Evolutionary conservation across 2,797 vertebrate species (phyloP).

Genomic region (Molossus molossus): DNA sequence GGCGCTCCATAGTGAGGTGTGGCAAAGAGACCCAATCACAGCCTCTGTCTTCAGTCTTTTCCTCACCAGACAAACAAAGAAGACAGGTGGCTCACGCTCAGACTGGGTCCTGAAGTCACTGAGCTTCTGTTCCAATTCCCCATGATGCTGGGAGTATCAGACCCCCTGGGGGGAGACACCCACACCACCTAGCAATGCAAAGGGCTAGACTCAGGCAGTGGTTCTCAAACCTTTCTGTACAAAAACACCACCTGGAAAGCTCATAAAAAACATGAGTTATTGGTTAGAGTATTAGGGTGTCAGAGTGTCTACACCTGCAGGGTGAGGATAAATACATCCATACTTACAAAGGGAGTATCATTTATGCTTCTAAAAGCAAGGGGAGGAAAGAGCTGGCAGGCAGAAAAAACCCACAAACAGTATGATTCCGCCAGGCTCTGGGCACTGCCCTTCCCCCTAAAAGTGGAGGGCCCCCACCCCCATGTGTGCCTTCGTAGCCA

Average conservation of each 20-base stretch:
- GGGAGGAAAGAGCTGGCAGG: background rate
- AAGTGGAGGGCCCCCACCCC: background rate
- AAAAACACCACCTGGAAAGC: background rate
- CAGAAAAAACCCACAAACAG: background rate
- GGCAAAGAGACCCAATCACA: background rate
- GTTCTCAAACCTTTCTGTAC: background rate
- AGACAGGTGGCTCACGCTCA: background rate
- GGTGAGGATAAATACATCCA: no score
- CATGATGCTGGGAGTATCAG: background rate
- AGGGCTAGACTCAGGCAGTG: background rate
- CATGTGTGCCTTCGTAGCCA: background rate
- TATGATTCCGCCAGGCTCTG: background rate
- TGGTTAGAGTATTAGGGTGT: no score
- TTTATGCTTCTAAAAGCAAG: background rate
- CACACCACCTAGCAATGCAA: background rate
- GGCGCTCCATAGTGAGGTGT: fast-evolving
- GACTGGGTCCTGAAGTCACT: background rate
- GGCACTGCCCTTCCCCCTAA: background rate
- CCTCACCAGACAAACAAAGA: background rate
- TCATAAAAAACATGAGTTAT: background rate
- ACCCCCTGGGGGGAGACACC: background rate
- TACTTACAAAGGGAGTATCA: background rate
- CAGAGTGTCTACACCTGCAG: no score
- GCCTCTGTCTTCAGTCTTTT: background rate
- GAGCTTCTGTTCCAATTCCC: background rate